These are phyloP conservation scores for Sinelater perroti DNA, from an alignment of 2,888 invertebrate genomes.

Conservation along the genomic window DNA sequence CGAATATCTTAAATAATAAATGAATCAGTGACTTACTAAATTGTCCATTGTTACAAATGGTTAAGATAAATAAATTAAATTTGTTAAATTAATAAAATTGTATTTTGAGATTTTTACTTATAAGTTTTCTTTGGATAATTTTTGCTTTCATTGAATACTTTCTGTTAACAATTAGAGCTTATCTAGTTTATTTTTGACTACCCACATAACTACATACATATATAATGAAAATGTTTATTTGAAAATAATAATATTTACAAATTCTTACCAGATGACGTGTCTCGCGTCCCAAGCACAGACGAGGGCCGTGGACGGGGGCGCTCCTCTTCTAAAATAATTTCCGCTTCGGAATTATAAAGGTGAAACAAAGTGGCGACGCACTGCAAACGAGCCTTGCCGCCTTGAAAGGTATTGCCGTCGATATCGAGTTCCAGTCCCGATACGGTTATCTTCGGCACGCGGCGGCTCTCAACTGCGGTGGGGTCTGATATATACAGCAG, in stretches of 20 bases:
- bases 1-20: too few species aligned
- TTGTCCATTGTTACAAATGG: too few species aligned
- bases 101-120: too few species aligned
- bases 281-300: constrained; percentile 73
- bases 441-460: constrained; percentile 50
- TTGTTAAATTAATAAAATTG: too few species aligned
- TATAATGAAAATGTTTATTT: not conserved
- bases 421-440: constrained; percentile 68
- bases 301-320: constrained; percentile 78
- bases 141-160: too few species aligned
- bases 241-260: constrained; percentile 23
- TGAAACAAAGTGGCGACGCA: constrained; percentile 76
- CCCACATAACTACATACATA: not conserved
- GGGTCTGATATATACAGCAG: constrained; percentile 44
- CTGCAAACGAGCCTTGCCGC: constrained; percentile 70
- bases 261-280: constrained; percentile 44
- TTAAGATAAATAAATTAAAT: too few species aligned
- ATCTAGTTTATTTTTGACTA: too few species aligned
- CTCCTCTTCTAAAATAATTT: constrained; percentile 75
- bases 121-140: too few species aligned
- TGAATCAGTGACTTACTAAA: too few species aligned
- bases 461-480: constrained; percentile 43
- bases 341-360: constrained; percentile 70
- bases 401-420: constrained; percentile 69
- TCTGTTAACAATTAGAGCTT: too few species aligned